Evolutionary conservation across 2,888 invertebrate genomes (phyloP), one percentile per base, ranked within the genome.

Genomic region (Gandaritis pyraliata): DNA sequence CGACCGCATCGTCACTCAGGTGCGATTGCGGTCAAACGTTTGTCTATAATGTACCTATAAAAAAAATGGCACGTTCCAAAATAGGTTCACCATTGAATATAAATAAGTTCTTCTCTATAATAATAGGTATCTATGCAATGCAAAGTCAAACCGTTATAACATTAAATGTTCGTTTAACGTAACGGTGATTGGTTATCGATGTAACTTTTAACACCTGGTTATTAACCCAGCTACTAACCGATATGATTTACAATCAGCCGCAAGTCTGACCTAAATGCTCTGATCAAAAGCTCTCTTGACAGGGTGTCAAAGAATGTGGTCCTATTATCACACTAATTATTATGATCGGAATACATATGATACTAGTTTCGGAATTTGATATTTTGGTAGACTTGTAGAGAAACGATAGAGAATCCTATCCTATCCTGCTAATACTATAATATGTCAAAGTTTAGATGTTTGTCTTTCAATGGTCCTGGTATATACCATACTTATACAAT

Each of bases 181-280:
- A 56, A 61, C 47, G 45, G 60, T 61, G 51, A 55, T 57, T 54
- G 56, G 62, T 45, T 52, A 23, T 64, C n/a, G 59, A 59, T 46
- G 55, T 57, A 63, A 62, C 43, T 60, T 60, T 60, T 60, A 66
- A 57, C 62, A 47, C 55, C 33, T 36, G 45, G 52, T 61, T 49
- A 68, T 69, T 66, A 66, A 66, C 66, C 69, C 54, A 58, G 54
- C 58, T 62, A 64, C 50, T 64, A 52, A 59, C 61, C 55, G 64
- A 68, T 70, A 67, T 58, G 62, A 70, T 66, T 54, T 33, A 45
- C 13, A 46, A 54, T 45, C 43, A 33, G 43, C 53, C 36, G 36
- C 12, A 15, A 38, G 56, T 18, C 36, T 18, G 61, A 65, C 66
- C 65, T 62, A n/a, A 48, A 57, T 61, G 23, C 47, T 29, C 8